Base-by-base conservation (phyloP, 1,140 invertebrate genomes). In the Tetramorium alpestre region DNA sequence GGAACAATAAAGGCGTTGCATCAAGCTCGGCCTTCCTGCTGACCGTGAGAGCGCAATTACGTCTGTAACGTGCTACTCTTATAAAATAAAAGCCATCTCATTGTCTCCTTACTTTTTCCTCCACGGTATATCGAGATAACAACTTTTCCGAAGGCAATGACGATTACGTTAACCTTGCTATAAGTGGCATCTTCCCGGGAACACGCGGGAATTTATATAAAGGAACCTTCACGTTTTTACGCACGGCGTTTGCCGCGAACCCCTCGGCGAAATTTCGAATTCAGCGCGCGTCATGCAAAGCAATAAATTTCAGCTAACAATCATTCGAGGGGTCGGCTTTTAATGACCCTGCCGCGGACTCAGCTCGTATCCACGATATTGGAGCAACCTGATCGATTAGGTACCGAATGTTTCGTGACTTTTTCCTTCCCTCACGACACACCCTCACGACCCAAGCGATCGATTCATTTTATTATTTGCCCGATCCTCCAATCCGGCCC, bases 381-480 rank as follows among this genome's bases (percentile, higher is more conserved):
- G 81, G 41, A 75, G 69, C 22, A 25, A 54, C 7, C 62, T 28
- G 85, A 90, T 90, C 87, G 89, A 87, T 88, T 81, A 87, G 70
- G 47, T 69, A 67, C 47, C 78, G 80, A 86, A 90, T 82, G 69
- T 85, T 81, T 81, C 73, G 64, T 73, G 84, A 88, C 60, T 88
- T 87, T 76, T 60, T 41, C 18, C 80, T n/a, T 75, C 47, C 33
- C 44, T 56, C 67, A n/a, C 38, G 25, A 72, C 70, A 54, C 70
- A 33, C 28, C 41, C 44, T 76, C 7, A 10, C 82, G 69, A 80
- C 54, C 65, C 60, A 65, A 60, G 49, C 54, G 62, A 76, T 73
- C 87, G 86, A 92, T 88, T 91, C 80, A 91, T 92, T 91, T 91
- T 90, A 90, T 92, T 88, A 88, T 88, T 87, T 87, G 49, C 64